phyloP scores from a whole-genome alignment of 2,888 invertebrate species.

The Teinopalpus imperialis region DNA sequence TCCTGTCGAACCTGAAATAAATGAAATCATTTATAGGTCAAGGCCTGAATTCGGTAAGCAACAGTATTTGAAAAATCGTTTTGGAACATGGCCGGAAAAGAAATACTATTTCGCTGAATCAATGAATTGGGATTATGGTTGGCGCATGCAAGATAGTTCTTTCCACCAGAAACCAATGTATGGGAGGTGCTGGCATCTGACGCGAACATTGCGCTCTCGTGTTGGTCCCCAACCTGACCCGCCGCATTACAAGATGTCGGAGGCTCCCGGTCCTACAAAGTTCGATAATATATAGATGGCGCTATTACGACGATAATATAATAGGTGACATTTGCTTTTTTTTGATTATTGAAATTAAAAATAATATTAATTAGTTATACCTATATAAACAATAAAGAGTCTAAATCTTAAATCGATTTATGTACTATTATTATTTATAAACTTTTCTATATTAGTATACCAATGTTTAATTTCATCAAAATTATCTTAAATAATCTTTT shows the following conservation, averaged over 20 bases:
- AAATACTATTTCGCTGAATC: constrained; percentile 52
- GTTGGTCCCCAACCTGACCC: constrained; percentile 54
- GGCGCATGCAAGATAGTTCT: constrained; percentile 47
- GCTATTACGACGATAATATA: too few relatives aligned
- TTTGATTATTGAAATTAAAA: too few relatives aligned
- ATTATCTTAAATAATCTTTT: too few relatives aligned
- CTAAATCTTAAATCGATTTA: too few relatives aligned
- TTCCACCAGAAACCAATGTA: constrained; percentile 34
- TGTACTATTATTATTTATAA: too few relatives aligned
- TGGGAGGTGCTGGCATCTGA: constrained; percentile 48
- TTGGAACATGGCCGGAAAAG: constrained; percentile 43
- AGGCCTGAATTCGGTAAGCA: constrained; percentile 44
- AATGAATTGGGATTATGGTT: constrained; percentile 47
- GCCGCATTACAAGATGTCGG: constrained; percentile 42
- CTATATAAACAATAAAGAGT: too few relatives aligned
- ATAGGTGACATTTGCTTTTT: too few relatives aligned
- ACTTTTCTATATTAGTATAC: too few relatives aligned
- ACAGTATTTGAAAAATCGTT: constrained; percentile 41
- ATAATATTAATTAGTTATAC: too few relatives aligned
- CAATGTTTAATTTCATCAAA: too few relatives aligned
- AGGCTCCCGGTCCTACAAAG: constrained; percentile 36
- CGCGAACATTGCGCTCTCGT: constrained; percentile 39
- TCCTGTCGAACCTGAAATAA: constrained; percentile 43
- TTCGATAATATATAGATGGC: constrained; percentile 36
- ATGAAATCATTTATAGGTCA: constrained; percentile 42